These are phyloP conservation scores for Periphyllus acericola DNA, from an alignment of 2,888 invertebrate genomes.

Conservation along the genomic window DNA sequence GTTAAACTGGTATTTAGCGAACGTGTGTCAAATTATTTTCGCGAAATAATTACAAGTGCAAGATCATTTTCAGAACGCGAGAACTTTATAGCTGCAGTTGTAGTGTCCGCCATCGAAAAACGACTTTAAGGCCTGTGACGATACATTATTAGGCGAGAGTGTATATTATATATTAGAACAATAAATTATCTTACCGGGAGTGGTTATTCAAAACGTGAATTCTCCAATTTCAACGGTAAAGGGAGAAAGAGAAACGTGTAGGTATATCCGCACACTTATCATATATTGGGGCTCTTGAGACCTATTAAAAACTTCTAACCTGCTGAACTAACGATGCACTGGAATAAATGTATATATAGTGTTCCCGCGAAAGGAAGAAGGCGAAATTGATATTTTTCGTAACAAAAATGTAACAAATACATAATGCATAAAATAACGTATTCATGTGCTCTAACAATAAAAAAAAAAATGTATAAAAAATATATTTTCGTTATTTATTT, in stretches of 20 bases:
- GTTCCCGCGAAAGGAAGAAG: slow-evolving; percentile 1
- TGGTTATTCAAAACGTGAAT: neutral
- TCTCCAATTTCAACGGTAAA: slow-evolving; percentile 9
- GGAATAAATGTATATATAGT: slow-evolving; percentile 16
- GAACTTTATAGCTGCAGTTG: neutral
- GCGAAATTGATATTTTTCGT: slow-evolving; percentile 26
- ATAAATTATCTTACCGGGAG: neutral
- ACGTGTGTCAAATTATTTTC: neutral
- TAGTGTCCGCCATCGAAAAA: neutral
- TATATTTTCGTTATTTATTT: neutral
- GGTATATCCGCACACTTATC: neutral
- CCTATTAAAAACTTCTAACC: slow-evolving; percentile 39
- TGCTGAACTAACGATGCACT: slow-evolving; percentile 28
- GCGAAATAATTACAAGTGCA: neutral
- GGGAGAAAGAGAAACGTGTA: neutral
- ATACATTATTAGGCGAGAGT: neutral
- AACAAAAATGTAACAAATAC: neutral
- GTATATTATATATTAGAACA: neutral
- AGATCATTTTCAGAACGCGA: neutral
- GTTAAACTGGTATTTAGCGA: neutral
- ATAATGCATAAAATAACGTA: neutral
- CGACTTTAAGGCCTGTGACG: neutral
- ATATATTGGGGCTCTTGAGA: slow-evolving; percentile 43
- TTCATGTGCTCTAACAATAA: neutral
- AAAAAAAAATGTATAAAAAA: neutral